A percentile compares a stretch with the other conserved stretches of the same genome.
These are phyloP conservation scores for Meloe dianella DNA, from an alignment of 2,888 invertebrate species.

Conservation along the genomic window DNA sequence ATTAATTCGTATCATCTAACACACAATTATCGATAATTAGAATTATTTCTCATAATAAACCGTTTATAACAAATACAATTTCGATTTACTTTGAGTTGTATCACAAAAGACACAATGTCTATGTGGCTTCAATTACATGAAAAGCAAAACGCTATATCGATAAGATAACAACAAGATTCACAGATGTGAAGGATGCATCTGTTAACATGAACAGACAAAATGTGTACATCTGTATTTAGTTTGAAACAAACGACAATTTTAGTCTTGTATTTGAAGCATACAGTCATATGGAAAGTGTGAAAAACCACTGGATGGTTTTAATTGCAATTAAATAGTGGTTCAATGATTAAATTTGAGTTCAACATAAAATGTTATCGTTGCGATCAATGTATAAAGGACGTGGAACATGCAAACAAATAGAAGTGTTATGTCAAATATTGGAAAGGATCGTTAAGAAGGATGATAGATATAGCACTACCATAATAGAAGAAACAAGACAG, in stretches of 20 bases:
- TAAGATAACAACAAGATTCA: background rate
- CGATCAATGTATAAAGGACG: too few species aligned
- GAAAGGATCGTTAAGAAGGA: too few species aligned
- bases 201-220: slow-evolving; percentile 2
- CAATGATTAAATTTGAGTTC: background rate
- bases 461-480: too few species aligned
- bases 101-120: background rate
- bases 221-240: background rate
- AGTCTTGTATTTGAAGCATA: background rate
- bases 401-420: too few species aligned
- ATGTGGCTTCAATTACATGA: too few species aligned
- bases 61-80: background rate
- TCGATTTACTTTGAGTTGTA: background rate
- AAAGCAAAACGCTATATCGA: background rate
- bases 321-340: background rate
- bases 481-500: too few species aligned
- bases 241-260: background rate
- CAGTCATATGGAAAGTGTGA: background rate
- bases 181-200: background rate
- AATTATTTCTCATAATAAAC: background rate
- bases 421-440: too few species aligned
- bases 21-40: too few species aligned
- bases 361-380: background rate
- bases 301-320: too few species aligned
- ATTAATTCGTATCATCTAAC: too few species aligned